Conservation (phyloP, 2,888 invertebrate genomes). For the Bellardia bayeri region DNA sequence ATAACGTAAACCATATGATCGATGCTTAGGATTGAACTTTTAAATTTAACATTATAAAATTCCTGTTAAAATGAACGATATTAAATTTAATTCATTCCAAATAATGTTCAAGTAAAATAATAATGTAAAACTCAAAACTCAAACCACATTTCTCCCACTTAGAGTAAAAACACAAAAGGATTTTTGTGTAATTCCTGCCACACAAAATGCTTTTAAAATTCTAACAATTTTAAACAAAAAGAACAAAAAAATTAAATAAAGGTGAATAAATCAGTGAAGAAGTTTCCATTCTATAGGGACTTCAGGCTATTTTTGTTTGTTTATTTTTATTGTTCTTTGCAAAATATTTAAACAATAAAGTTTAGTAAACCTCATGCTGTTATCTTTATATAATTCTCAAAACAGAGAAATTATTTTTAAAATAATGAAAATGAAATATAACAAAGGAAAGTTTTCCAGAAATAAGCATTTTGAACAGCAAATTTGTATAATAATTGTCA, state of each 20-base stretch:
- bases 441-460: neutral
- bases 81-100: too few species aligned
- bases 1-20: too few species aligned
- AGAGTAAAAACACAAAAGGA: neutral
- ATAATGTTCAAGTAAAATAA: too few species aligned
- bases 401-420: neutral
- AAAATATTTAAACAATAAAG: slow-evolving; percentile 2
- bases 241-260: neutral
- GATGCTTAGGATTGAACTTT: too few species aligned
- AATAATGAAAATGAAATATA: neutral
- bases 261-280: neutral
- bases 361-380: neutral
- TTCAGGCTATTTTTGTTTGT: neutral
- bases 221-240: neutral
- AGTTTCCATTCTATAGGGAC: neutral
- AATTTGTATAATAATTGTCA: neutral
- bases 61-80: too few species aligned
- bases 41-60: too few species aligned
- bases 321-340: neutral
- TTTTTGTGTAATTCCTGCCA: neutral
- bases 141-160: neutral
- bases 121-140: too few species aligned
- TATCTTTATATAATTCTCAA: neutral
- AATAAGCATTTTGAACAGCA: neutral
- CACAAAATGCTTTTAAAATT: neutral